Evolutionary conservation across 2,797 vertebrate species (phyloP), one percentile per base, ranked within the genome.

Genomic region (Caiman crocodilus): DNA sequence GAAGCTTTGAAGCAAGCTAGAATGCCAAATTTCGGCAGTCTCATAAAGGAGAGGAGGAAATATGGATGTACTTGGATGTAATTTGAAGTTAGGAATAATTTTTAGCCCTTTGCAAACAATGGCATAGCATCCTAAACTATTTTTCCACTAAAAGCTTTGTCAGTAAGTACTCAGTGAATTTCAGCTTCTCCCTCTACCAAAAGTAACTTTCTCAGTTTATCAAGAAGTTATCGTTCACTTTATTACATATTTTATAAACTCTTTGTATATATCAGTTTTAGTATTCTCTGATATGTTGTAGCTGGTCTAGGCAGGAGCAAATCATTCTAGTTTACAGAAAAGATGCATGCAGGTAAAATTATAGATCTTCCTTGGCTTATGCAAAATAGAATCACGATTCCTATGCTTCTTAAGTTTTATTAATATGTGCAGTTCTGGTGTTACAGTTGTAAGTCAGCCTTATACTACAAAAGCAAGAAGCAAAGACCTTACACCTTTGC

Each of bases 31-130:
- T 94, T 79, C 96, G 95, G 76, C 93, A 97, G 90, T 23, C 84
- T 96, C 64, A 76, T 96, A 96, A 91, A 94, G 55, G 78, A 92
- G 89, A 90, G 69, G 76, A 94, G 96, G 92, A 97, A 95, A 93
- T 90, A 96, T 93, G 58, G 77, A 61, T 55, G 67, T 91, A 78
- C 86, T 91, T 94, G 64, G 80, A 35, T 78, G 42, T 92, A 94
- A 91, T 92, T 82, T 94, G 73, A n/a, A 96, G 88, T 94, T 93
- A 94, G 94, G 87, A 94, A 97, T 94, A 96, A 94, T 95, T 94
- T 92, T 35, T 50, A 23, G 56, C 60, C 75, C 61, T 94, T 91
- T 87, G 93, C 93, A 95, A 96, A 96, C 95, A 95, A 87, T 87
- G 82, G 77, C 82, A 87, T 87, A 79, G 77, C 82, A 91, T 94